Base-by-base conservation (phyloP, 2,888 invertebrate species). In the Frankliniella intonsa region DNA sequence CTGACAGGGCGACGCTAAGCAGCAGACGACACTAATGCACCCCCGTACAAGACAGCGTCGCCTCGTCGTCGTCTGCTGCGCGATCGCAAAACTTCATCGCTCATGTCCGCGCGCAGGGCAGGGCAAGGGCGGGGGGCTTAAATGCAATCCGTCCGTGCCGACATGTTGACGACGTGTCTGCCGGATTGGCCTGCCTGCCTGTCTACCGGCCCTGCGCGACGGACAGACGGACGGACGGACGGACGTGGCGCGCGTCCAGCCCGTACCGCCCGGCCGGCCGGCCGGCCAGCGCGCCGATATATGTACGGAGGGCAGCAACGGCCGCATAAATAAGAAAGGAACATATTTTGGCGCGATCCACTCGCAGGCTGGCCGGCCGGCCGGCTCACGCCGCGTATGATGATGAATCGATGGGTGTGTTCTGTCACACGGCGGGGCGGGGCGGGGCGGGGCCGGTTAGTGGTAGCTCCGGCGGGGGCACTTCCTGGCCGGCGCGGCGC, bases 351-450 rank as follows among this genome's bases (percentile, higher is more conserved):
- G 69, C 69, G 69, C 69, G 69, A 8, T 76, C 69, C 69, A 12
- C 14, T 55, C 22, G 69, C 69, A 22, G 5, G 69, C 22, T 10
- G 69, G 22, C 25, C 25, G n/a, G 25, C 25, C 25, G 69, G 22
- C 69, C 69, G 69, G 69, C 22, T 25, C 69, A 22, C 9, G 25
- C 69, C 69, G 11, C 12, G 62, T n/a, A 17, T 14, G 62, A 76
- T 76, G 69, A 76, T 76, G 69, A 76, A 76, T 76, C 69, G 69
- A 76, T 76, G 69, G 69, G 69, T 76, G 69, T 76, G 69, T 76
- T 76, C 69, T 76, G 69, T 76, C 69, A 12, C 69, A 76, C 12
- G 25, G 69, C 69, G 69, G n/a, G 22, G 69, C 25, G 69, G 12
- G 69, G 69, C 69, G 25, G 62, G 62, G 62, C 62, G 62, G 17